phyloP scores from a whole-genome alignment of 2,113 vertebrate species.

The Scomber scombrus region DNA sequence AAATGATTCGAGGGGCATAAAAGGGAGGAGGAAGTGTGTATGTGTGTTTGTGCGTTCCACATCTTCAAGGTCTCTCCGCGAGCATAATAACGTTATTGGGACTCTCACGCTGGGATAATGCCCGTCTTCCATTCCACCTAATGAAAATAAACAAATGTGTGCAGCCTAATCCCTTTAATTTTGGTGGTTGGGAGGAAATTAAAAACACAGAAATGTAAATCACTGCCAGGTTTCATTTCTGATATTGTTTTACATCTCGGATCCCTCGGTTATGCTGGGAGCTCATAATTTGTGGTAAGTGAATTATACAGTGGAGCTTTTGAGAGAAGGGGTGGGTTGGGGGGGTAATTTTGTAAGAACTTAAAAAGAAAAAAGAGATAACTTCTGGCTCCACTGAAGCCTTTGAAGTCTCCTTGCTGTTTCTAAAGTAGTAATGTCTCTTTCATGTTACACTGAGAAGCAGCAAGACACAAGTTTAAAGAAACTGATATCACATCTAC shows the following conservation, averaged over 20 bases:
- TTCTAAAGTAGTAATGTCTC: slow-evolving; percentile 49
- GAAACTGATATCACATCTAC: slow-evolving; percentile 44
- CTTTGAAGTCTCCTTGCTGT: slow-evolving; percentile 66
- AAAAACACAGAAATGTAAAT: slow-evolving; percentile 37
- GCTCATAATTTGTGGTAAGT: slow-evolving; percentile 57
- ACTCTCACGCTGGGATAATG: slow-evolving; percentile 53
- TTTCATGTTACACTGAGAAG: slow-evolving; percentile 68
- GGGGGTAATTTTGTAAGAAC: slow-evolving; percentile 55
- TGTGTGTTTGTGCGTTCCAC: neutral
- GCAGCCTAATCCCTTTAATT: slow-evolving; percentile 51
- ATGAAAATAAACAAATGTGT: slow-evolving; percentile 65
- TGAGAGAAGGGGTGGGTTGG: slow-evolving; percentile 31
- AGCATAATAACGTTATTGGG: slow-evolving; percentile 26
- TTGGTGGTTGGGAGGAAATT: slow-evolving; percentile 32
- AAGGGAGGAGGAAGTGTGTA: slow-evolving; percentile 9
- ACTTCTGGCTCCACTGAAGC: slow-evolving; percentile 56
- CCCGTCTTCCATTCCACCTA: slow-evolving; percentile 14
- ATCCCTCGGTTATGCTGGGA: slow-evolving; percentile 46
- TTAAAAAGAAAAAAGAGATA: slow-evolving; percentile 55
- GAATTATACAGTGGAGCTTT: slow-evolving; percentile 59
- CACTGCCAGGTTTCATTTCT: slow-evolving; percentile 34
- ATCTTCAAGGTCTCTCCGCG: slow-evolving; percentile 38
- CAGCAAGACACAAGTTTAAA: slow-evolving; percentile 52
- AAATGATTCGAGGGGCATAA: slow-evolving; percentile 29
- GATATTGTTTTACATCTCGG: slow-evolving; percentile 35